These are phyloP conservation scores for Lycocorax pyrrhopterus DNA, from an alignment of 2,113 vertebrate genomes.

Conservation along the genomic window DNA sequence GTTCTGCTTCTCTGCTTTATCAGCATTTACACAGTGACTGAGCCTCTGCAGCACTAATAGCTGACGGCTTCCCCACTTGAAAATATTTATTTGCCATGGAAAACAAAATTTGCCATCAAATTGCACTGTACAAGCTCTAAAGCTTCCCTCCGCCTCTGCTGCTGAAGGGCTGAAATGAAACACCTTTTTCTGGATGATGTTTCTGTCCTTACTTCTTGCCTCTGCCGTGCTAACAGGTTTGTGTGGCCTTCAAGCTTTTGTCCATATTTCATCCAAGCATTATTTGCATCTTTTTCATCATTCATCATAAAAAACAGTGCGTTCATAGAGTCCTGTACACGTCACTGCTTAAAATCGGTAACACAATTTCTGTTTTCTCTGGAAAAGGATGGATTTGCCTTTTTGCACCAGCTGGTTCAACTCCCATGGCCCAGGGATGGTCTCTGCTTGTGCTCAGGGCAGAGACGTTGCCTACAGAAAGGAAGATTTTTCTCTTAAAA, in stretches of 20 bases:
- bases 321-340: fast-evolving
- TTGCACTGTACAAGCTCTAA: neutral
- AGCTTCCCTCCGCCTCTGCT: neutral
- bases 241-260: neutral
- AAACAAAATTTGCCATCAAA: neutral
- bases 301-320: neutral
- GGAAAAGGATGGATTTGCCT: neutral
- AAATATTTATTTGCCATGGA: neutral
- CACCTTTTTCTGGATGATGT: neutral
- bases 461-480: neutral
- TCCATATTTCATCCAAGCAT: fast-evolving
- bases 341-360: fast-evolving
- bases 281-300: neutral
- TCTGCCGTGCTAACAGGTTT: fast-evolving
- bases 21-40: neutral
- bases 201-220: neutral
- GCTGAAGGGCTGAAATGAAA: neutral
- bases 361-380: neutral
- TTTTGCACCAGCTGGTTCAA: neutral
- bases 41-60: neutral
- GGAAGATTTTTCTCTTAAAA: neutral
- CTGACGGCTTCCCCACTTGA: neutral
- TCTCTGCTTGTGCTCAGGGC: neutral
- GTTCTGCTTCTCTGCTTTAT: neutral
- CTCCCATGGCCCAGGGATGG: neutral